Evolutionary conservation across 2,888 invertebrate species (phyloP).

Genomic region (Malthinus seriepunctatus): DNA sequence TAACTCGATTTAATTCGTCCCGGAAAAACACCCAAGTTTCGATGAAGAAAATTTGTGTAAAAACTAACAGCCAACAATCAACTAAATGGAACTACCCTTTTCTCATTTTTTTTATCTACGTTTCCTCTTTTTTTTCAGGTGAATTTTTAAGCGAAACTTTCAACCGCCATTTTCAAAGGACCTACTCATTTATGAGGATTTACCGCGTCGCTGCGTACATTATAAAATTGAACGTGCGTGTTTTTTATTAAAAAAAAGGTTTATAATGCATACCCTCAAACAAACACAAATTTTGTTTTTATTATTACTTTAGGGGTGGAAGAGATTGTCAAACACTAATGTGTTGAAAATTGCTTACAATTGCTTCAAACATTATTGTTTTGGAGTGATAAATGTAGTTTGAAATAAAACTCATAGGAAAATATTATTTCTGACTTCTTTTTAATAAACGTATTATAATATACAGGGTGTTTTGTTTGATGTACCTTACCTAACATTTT

Average conservation of each 20-base stretch:
- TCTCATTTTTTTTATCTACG: background rate
- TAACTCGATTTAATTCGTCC: slow-evolving; percentile 11
- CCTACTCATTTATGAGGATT: slow-evolving; percentile 9
- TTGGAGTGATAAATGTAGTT: too few relatives aligned
- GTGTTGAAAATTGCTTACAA: too few relatives aligned
- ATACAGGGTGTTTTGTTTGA: too few relatives aligned
- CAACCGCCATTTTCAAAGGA: slow-evolving; percentile 5
- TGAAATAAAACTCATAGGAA: too few relatives aligned
- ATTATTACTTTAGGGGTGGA: too few relatives aligned
- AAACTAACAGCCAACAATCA: slow-evolving; percentile 17
- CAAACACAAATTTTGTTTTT: too few relatives aligned
- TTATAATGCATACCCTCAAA: too few relatives aligned
- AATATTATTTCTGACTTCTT: too few relatives aligned
- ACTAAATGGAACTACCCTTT: slow-evolving; percentile 22
- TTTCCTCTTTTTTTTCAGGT: slow-evolving; percentile 14
- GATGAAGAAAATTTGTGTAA: background rate
- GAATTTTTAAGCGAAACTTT: slow-evolving; percentile 18
- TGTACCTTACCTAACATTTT: too few relatives aligned
- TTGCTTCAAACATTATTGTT: too few relatives aligned
- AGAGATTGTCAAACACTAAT: too few relatives aligned
- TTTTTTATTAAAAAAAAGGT: slow-evolving; percentile 3
- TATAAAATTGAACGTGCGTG: slow-evolving; percentile 3
- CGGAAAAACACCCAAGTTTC: background rate
- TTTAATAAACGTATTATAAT: too few relatives aligned
- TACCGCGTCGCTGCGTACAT: slow-evolving; percentile 2